These are phyloP conservation scores for Antheraea yamamai DNA, from an alignment of 2,888 invertebrate genomes.

Conservation along the genomic window DNA sequence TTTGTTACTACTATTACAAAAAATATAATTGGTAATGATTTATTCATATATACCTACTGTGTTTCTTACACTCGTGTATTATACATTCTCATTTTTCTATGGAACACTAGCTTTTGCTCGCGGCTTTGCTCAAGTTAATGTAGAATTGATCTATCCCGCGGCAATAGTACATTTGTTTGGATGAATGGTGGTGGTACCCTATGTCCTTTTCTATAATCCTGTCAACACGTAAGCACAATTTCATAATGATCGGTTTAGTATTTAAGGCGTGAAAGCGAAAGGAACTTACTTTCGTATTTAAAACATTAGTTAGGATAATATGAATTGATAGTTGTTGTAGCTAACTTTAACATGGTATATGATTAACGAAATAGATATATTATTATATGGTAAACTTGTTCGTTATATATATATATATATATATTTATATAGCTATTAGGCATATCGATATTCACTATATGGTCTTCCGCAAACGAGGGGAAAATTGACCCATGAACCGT, in stretches of 20 bases:
- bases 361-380: conserved; percentile 19
- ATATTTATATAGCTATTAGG: background rate
- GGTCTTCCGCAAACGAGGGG: conserved; percentile 62
- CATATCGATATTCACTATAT: conserved; percentile 29
- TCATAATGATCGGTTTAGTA: no score
- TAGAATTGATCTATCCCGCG: no score
- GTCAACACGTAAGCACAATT: no score
- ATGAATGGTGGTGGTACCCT: no score
- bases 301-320: no score
- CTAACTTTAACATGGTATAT: conserved; percentile 62
- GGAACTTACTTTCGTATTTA: no score
- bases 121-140: no score
- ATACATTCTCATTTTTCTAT: background rate
- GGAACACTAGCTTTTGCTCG: background rate
- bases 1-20: background rate
- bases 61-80: background rate
- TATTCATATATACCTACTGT: background rate
- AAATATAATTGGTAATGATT: background rate
- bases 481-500: conserved; percentile 65
- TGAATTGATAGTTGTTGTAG: conserved; percentile 47
- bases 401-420: no score
- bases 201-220: no score
- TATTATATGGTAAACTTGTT: no score
- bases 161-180: no score
- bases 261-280: no score